These are phyloP conservation scores for Catotricha subobsoleta DNA, from an alignment of 2,888 invertebrate genomes.

Conservation along the genomic window DNA sequence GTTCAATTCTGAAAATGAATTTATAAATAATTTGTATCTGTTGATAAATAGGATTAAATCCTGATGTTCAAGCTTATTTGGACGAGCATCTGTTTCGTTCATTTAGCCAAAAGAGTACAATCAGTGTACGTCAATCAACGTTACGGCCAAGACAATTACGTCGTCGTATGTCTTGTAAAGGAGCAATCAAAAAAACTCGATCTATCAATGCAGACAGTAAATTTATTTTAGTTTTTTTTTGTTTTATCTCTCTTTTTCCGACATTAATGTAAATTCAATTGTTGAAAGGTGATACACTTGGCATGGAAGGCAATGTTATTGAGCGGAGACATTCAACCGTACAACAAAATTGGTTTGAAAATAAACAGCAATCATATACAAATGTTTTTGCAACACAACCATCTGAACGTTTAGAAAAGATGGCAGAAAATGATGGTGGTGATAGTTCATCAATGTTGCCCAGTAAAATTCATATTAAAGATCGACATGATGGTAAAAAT, in stretches of 20 bases:
- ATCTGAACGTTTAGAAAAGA: slow-evolving; percentile 4
- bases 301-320: slow-evolving; percentile 47
- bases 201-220: slow-evolving; percentile 82
- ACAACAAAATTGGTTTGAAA: slow-evolving; percentile 28
- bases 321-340: slow-evolving; percentile 39
- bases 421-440: slow-evolving; percentile 24
- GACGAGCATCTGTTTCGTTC: slow-evolving; percentile 72
- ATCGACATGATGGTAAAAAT: slow-evolving; percentile 9
- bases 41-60: slow-evolving; percentile 41
- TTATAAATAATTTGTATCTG: not conserved
- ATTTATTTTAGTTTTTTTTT: slow-evolving; percentile 22
- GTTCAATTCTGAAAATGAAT: not conserved
- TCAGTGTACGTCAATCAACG: slow-evolving; percentile 37
- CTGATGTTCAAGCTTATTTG: slow-evolving; percentile 69
- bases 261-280: too few species aligned
- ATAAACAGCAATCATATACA: slow-evolving; percentile 8
- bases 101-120: slow-evolving; percentile 51
- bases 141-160: slow-evolving; percentile 39
- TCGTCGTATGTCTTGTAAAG: slow-evolving; percentile 71
- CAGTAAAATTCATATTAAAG: slow-evolving; percentile 10
- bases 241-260: not conserved
- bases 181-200: slow-evolving; percentile 83
- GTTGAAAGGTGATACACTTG: slow-evolving; percentile 51
- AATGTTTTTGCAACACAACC: slow-evolving; percentile 7
- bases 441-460: slow-evolving; percentile 18